These are phyloP conservation scores for Calliopum simillimum DNA, from an alignment of 2,888 invertebrate genomes.

Conservation along the genomic window DNA sequence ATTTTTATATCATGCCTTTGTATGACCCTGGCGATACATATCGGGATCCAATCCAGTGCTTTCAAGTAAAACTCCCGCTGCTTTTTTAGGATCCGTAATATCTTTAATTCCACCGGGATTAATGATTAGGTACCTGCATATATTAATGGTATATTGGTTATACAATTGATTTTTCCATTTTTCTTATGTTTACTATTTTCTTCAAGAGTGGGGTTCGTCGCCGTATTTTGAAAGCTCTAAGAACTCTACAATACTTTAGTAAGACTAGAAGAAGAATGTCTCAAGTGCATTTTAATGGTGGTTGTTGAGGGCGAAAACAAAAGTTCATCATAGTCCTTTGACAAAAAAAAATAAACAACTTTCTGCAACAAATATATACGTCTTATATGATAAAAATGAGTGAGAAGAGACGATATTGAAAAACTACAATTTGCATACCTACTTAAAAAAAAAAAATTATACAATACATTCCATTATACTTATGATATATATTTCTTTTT, in stretches of 20 bases:
- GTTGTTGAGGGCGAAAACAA: background rate
- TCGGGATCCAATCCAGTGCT: slow-evolving; percentile 87
- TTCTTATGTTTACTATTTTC: too few species aligned
- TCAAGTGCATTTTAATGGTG: background rate
- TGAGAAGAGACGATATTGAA: background rate
- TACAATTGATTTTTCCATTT: too few species aligned
- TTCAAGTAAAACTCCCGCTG: slow-evolving; percentile 85
- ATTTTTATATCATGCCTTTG: slow-evolving; percentile 86
- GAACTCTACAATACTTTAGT: background rate
- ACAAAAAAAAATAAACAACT: background rate
- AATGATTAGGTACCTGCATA: slow-evolving; percentile 96
- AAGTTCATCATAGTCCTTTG: background rate
- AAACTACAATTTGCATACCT: background rate
- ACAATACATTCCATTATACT: background rate
- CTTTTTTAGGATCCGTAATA: slow-evolving; percentile 83
- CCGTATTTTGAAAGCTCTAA: background rate
- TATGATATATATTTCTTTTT: too few species aligned
- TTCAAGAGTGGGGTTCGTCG: too few species aligned
- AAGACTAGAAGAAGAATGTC: background rate
- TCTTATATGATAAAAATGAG: background rate
- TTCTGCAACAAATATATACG: background rate
- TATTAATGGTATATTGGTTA: too few species aligned
- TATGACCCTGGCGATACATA: slow-evolving; percentile 96
- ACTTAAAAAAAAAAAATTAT: background rate
- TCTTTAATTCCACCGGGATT: slow-evolving; percentile 88